Conservation (phyloP, 2,113 vertebrate species). For the Psilopsiagon aurifrons region DNA sequence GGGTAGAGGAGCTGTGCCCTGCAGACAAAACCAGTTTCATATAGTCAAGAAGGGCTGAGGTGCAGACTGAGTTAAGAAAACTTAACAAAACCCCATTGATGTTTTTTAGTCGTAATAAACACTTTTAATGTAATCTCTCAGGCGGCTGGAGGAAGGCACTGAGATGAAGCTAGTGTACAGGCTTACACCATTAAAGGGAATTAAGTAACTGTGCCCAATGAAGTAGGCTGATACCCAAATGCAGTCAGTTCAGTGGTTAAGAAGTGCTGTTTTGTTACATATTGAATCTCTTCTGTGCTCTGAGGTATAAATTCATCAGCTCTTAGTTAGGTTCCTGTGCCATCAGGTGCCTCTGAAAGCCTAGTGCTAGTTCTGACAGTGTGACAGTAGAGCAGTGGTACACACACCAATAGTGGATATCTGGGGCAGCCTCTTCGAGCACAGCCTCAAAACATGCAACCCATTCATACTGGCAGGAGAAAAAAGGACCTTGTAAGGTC, state of each 20-base stretch:
- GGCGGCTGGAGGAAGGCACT: background rate
- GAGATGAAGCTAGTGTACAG: background rate
- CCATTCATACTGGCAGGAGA: rapidly evolving
- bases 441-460: background rate
- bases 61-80: background rate
- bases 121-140: background rate
- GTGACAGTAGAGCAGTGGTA: background rate
- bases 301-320: background rate
- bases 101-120: background rate
- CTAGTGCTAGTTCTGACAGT: background rate
- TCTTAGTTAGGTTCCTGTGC: background rate
- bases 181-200: background rate
- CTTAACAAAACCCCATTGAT: background rate
- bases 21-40: background rate
- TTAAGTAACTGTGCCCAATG: background rate
- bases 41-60: background rate
- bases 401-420: rapidly evolving
- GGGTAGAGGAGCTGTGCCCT: background rate
- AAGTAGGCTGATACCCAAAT: background rate
- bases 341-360: background rate
- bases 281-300: background rate
- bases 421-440: background rate
- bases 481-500: background rate
- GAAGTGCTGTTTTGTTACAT: background rate
- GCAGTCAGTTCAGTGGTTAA: background rate